phyloP scores from a whole-genome alignment of 2,888 invertebrate genomes.

The Polyploca ridens region DNA sequence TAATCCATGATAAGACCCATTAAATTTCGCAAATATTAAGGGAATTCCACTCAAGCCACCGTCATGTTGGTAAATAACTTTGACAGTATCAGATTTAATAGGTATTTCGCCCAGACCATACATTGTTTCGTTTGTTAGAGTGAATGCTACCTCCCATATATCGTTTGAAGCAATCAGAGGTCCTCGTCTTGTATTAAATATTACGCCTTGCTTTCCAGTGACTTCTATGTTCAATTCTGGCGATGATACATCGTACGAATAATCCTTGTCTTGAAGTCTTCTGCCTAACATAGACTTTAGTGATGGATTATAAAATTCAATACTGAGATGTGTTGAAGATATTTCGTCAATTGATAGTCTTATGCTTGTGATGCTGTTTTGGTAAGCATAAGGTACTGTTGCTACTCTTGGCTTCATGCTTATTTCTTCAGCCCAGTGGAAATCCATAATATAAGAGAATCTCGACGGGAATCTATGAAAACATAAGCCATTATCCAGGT shows the following conservation, averaged over 20 bases:
- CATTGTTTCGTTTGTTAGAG: conserved; percentile 77
- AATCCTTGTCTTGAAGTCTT: conserved; percentile 54
- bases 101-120: conserved; percentile 84
- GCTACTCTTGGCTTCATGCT: conserved; percentile 59
- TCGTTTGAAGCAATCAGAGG: conserved; percentile 84
- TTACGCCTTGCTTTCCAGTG: conserved; percentile 51
- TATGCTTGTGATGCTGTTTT: conserved; percentile 51
- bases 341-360: conserved; percentile 68
- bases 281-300: conserved; percentile 40
- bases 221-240: conserved; percentile 63
- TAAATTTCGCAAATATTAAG: conserved; percentile 78
- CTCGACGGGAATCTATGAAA: conserved; percentile 82
- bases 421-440: conserved; percentile 61
- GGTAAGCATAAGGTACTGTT: conserved; percentile 59
- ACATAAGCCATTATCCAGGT: conserved; percentile 65
- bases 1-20: conserved; percentile 83
- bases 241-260: conserved; percentile 53
- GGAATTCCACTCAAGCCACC: conserved; percentile 75
- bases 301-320: conserved; percentile 63
- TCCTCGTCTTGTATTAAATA: conserved; percentile 83
- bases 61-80: conserved; percentile 76
- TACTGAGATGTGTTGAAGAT: conserved; percentile 61
- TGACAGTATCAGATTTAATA: conserved; percentile 55
- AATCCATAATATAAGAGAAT: conserved; percentile 72
- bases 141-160: conserved; percentile 86